Evolutionary conservation across 2,888 invertebrate species (phyloP).

Genomic region (Hemicrepidius hirtus): DNA sequence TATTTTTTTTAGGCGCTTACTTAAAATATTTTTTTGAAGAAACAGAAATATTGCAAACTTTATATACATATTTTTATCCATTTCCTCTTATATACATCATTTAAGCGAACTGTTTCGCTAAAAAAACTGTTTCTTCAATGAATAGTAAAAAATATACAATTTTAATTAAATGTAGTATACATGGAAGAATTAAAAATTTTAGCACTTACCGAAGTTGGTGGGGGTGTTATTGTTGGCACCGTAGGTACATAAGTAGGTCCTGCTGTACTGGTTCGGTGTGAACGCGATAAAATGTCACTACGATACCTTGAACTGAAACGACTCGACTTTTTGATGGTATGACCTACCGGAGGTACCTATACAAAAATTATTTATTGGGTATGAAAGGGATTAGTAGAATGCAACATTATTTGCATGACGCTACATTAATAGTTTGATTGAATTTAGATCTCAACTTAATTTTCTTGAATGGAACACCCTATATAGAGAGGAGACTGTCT

Average conservation of each 20-base stretch:
- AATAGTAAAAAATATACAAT: neutral
- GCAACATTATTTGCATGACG: too few species aligned
- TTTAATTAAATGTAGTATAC: too few species aligned
- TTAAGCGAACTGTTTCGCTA: too few species aligned
- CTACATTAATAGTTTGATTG: too few species aligned
- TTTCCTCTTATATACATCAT: too few species aligned
- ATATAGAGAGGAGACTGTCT: too few species aligned
- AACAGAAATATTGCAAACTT: neutral
- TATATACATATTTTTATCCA: too few species aligned
- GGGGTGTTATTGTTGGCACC: slow-evolving; percentile 76
- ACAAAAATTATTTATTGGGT: slow-evolving; percentile 4
- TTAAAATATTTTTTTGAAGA: neutral
- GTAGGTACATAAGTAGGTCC: slow-evolving; percentile 79
- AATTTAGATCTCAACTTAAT: too few species aligned
- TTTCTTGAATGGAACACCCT: too few species aligned
- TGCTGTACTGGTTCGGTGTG: slow-evolving; percentile 71
- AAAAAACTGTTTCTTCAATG: slow-evolving; percentile 2
- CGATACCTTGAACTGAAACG: slow-evolving; percentile 79
- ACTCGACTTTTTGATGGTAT: slow-evolving; percentile 44
- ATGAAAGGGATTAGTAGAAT: neutral
- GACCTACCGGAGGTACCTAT: slow-evolving; percentile 56
- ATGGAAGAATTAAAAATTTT: too few species aligned
- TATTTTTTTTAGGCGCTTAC: slow-evolving; percentile 4
- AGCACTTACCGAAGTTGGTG: slow-evolving; percentile 47
- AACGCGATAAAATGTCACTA: slow-evolving; percentile 64